Conservation (phyloP, 2,888 invertebrate species). For the Polia nebulosa region DNA sequence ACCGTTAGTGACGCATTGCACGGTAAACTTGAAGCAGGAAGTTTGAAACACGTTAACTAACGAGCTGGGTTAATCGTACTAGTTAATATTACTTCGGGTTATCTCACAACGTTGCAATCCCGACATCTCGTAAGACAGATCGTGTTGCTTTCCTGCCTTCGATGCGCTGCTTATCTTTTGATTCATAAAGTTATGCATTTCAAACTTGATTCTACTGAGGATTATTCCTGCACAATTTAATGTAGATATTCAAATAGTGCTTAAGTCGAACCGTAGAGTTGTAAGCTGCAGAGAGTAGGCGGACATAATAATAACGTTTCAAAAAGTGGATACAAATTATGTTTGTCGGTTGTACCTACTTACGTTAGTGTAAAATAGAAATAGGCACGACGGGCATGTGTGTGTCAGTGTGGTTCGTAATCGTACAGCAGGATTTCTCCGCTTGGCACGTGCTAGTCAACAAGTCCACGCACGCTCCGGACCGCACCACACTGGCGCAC, state of each 20-base stretch:
- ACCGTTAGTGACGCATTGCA: slow-evolving; percentile 79
- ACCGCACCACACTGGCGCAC: slow-evolving; percentile 71
- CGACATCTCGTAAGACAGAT: slow-evolving; percentile 74
- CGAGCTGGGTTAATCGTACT: slow-evolving; percentile 75
- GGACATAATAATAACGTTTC: slow-evolving; percentile 38
- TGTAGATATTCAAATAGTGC: not conserved
- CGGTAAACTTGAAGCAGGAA: slow-evolving; percentile 75
- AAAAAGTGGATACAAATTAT: slow-evolving; percentile 67
- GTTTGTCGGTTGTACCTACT: slow-evolving; percentile 60
- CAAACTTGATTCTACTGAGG: slow-evolving; percentile 22
- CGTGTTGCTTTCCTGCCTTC: slow-evolving; percentile 73
- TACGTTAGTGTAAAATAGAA: slow-evolving; percentile 64
- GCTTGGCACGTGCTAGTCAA: slow-evolving; percentile 77
- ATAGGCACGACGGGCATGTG: slow-evolving; percentile 63
- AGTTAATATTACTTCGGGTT: slow-evolving; percentile 73
- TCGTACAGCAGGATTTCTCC: slow-evolving; percentile 77
- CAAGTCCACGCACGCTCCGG: slow-evolving; percentile 76
- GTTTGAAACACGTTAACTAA: slow-evolving; percentile 76
- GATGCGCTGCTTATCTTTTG: slow-evolving; percentile 61
- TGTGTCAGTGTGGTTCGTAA: slow-evolving; percentile 68
- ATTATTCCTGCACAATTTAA: slow-evolving; percentile 17
- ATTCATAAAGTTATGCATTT: slow-evolving; percentile 62
- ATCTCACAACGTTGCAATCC: slow-evolving; percentile 73
- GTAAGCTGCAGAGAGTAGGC: slow-evolving; percentile 55
- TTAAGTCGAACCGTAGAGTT: slow-evolving; percentile 29